These are phyloP conservation scores for Myoxocephalus aenaeus DNA, from an alignment of 2,797 vertebrate genomes.

Conservation along the genomic window DNA sequence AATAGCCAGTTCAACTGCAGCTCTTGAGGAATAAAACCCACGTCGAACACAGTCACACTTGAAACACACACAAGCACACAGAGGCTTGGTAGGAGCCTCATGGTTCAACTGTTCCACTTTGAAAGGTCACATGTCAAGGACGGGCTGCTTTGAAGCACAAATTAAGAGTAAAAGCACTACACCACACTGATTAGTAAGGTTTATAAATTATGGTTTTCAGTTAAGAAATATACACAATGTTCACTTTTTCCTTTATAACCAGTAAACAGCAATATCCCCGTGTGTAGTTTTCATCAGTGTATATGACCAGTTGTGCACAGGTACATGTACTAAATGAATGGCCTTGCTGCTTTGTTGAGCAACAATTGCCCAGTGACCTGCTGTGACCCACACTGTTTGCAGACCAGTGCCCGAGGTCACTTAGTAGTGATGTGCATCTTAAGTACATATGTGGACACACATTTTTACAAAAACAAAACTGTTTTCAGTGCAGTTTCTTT, in stretches of 20 bases:
- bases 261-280: neutral
- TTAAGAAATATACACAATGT: neutral
- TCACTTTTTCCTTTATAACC: neutral
- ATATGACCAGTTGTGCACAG: neutral
- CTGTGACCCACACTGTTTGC: constrained; percentile 15
- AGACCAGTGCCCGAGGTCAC: neutral
- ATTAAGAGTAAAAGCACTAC: too few species aligned
- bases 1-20: constrained; percentile 65
- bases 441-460: neutral
- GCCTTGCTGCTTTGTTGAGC: constrained; percentile 12
- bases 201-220: neutral
- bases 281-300: neutral
- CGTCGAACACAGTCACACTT: neutral
- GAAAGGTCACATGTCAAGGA: neutral
- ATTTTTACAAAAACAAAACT: neutral
- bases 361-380: constrained; percentile 46
- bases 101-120: neutral
- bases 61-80: neutral
- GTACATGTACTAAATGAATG: neutral
- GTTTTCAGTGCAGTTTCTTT: neutral
- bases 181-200: neutral
- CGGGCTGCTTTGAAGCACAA: too few species aligned
- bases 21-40: constrained; percentile 34
- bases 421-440: neutral
- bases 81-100: neutral